These are phyloP conservation scores for Seira ritae DNA, from an alignment of 2,888 invertebrate species.

Conservation along the genomic window DNA sequence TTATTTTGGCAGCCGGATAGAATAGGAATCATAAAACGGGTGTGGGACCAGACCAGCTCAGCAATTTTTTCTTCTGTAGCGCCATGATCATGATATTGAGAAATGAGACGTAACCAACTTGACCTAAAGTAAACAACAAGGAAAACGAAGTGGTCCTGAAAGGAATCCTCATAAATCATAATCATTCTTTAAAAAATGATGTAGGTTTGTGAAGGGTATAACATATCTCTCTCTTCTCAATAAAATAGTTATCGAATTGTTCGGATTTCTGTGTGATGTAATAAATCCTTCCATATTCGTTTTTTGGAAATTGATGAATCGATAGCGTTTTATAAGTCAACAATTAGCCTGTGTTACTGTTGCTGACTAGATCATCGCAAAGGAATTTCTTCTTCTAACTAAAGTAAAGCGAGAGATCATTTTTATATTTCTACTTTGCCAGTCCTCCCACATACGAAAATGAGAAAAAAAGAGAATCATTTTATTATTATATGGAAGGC, in stretches of 20 bases:
- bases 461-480: constrained; percentile 13
- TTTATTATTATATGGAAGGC: constrained; percentile 49
- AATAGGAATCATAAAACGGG: constrained; percentile 37
- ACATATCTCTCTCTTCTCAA: not conserved
- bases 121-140: not conserved
- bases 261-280: constrained; percentile 5
- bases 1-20: not conserved
- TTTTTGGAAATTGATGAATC: constrained; percentile 28
- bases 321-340: constrained; percentile 32
- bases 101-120: not conserved
- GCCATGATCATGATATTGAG: not conserved
- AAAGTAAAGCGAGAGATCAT: not conserved
- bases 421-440: constrained; percentile 42
- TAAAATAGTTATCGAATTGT: constrained; percentile 24
- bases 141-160: not conserved
- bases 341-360: constrained; percentile 42
- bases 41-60: constrained; percentile 19
- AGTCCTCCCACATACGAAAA: constrained; percentile 58
- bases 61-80: not conserved
- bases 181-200: not conserved
- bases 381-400: constrained; percentile 43
- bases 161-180: constrained; percentile 10
- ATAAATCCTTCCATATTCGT: constrained; percentile 9
- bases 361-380: constrained; percentile 37
- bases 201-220: not conserved